These are phyloP conservation scores for Deroplatys truncata DNA, from an alignment of 2,888 invertebrate genomes.

Conservation along the genomic window DNA sequence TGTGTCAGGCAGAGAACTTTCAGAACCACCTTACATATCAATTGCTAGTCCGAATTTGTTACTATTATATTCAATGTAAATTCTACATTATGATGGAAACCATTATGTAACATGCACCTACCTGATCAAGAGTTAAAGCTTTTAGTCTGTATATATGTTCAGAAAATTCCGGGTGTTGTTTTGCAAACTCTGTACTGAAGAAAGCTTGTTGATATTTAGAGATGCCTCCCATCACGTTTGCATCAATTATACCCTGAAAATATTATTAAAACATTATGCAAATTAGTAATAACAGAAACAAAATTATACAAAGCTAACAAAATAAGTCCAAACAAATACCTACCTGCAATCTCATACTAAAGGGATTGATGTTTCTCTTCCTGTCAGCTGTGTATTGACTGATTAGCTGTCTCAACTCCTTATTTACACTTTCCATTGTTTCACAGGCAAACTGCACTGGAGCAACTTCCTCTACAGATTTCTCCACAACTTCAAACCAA, in stretches of 20 bases:
- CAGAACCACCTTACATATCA: too few species aligned
- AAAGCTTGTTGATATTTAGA: constrained; percentile 95
- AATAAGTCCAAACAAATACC: background rate
- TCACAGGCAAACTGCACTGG: constrained; percentile 90
- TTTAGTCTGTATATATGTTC: constrained; percentile 60
- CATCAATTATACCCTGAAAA: constrained; percentile 80
- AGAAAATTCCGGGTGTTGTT: constrained; percentile 55
- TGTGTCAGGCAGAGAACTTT: too few species aligned
- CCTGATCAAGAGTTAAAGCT: constrained; percentile 68
- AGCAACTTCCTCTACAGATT: constrained; percentile 69
- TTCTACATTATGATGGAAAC: too few species aligned
- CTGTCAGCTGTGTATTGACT: constrained; percentile 76
- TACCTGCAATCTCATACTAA: constrained; percentile 81
- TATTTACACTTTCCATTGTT: constrained; percentile 86
- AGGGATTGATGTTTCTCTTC: constrained; percentile 80
- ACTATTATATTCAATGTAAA: too few species aligned
- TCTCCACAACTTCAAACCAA: constrained; percentile 86
- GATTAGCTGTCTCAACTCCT: constrained; percentile 76
- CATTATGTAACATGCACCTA: constrained; percentile 44
- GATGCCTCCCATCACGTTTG: constrained; percentile 93
- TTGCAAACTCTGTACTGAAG: constrained; percentile 73
- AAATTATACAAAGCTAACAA: background rate
- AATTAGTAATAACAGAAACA: background rate
- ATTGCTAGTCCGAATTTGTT: too few species aligned
- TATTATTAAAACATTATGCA: background rate